These are phyloP conservation scores for Rattus rattus DNA, from an alignment of 2,113 vertebrate genomes.

Conservation along the genomic window DNA sequence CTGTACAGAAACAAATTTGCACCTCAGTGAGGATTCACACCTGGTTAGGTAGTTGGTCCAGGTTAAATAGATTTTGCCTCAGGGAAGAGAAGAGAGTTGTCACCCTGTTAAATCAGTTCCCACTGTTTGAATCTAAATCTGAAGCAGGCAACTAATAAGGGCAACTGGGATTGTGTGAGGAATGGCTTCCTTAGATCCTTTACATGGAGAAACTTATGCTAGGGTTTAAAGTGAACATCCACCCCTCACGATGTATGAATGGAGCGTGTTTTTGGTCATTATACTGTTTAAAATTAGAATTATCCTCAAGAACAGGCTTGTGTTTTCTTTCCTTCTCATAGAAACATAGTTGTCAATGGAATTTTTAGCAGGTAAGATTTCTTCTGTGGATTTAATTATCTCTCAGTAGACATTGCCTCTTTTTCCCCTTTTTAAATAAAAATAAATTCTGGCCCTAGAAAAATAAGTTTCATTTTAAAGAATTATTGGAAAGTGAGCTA, in stretches of 20 bases:
- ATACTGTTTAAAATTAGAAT: constrained; percentile 18
- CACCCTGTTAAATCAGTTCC: constrained; percentile 38
- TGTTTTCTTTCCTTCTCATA: neutral
- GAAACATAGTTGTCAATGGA: neutral
- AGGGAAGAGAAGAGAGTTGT: constrained; percentile 33
- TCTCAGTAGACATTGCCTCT: rapidly evolving
- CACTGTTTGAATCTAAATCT: constrained; percentile 51
- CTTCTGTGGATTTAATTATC: neutral
- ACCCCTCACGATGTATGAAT: neutral
- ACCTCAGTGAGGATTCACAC: constrained; percentile 51
- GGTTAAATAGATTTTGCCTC: constrained; percentile 35
- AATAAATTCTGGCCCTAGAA: neutral
- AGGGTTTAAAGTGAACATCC: neutral
- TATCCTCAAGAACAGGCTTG: neutral
- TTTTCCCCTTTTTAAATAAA: neutral
- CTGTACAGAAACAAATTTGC: constrained; percentile 52
- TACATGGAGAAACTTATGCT: neutral
- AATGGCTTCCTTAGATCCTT: constrained; percentile 16
- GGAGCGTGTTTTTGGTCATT: neutral
- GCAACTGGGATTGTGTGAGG: neutral
- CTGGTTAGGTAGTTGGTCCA: constrained; percentile 32
- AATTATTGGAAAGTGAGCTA: neutral
- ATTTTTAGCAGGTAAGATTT: neutral
- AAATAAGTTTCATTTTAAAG: neutral
- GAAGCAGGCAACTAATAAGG: constrained; percentile 35